Evolutionary conservation across 2,888 invertebrate genomes (phyloP).

Genomic region (Mylabris sibirica): DNA sequence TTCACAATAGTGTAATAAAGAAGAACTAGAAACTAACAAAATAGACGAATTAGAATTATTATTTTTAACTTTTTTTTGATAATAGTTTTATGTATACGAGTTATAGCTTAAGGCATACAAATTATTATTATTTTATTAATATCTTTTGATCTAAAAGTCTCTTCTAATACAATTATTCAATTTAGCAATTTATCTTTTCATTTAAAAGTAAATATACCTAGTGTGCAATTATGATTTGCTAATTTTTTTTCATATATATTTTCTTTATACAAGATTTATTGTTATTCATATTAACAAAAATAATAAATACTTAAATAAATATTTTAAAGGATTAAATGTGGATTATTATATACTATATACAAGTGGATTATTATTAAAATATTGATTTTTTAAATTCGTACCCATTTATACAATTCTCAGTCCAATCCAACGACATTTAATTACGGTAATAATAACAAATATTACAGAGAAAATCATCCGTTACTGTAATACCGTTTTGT

Average conservation of each 20-base stretch:
- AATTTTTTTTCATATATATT: not conserved
- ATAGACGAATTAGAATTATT: not conserved
- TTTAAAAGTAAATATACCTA: not conserved
- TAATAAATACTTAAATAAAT: constrained; percentile 4
- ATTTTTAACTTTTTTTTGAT: not conserved
- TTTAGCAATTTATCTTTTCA: not conserved
- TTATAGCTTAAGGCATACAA: constrained; percentile 3
- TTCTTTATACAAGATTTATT: not conserved
- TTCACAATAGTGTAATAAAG: not conserved
- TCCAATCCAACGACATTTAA: not conserved
- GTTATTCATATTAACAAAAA: not conserved
- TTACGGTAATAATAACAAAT: not conserved
- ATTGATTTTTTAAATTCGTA: not conserved
- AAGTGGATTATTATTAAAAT: not conserved
- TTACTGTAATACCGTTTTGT: too few relatives aligned
- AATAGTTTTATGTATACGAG: not conserved
- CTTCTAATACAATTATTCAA: not conserved
- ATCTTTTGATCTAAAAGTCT: not conserved
- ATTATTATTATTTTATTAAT: not conserved
- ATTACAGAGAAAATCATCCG: too few relatives aligned
- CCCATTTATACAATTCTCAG: not conserved
- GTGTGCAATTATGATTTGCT: not conserved
- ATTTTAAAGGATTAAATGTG: not conserved
- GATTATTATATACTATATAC: not conserved
- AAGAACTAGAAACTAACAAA: not conserved